phyloP scores from a whole-genome alignment of 2,888 invertebrate genomes.

The Cephus pygmeus region DNA sequence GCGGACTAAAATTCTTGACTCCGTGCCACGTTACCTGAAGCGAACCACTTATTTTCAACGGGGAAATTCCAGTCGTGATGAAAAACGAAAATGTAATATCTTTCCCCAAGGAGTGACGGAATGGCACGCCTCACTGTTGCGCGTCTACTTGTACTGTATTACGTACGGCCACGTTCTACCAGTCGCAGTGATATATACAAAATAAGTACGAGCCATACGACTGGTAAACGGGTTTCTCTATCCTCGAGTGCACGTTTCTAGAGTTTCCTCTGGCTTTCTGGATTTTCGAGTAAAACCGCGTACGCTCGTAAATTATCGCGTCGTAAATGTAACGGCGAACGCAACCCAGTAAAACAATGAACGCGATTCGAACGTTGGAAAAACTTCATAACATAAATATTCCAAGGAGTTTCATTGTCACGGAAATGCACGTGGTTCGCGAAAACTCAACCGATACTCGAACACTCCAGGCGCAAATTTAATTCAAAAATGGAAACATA shows the following conservation, averaged over 20 bases:
- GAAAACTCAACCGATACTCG: background rate
- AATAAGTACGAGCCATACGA: background rate
- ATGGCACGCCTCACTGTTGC: background rate
- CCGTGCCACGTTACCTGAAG: slow-evolving; percentile 7
- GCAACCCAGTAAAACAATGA: background rate
- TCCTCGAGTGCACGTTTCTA: background rate
- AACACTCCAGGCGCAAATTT: background rate
- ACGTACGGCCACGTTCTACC: background rate
- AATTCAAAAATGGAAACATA: background rate
- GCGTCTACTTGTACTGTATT: background rate
- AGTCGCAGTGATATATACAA: background rate
- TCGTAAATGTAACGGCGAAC: background rate
- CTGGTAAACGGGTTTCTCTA: background rate
- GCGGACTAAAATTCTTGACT: slow-evolving; percentile 55
- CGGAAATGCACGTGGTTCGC: background rate
- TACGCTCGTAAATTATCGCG: background rate
- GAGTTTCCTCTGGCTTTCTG: background rate
- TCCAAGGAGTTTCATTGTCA: background rate
- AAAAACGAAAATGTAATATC: background rate
- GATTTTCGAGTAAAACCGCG: background rate
- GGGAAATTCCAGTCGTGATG: background rate
- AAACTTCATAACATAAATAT: background rate
- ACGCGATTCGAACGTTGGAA: background rate
- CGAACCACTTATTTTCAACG: background rate
- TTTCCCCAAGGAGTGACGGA: background rate